Conservation (phyloP, 1,140 invertebrate genomes). For the Microplitis demolitor region DNA sequence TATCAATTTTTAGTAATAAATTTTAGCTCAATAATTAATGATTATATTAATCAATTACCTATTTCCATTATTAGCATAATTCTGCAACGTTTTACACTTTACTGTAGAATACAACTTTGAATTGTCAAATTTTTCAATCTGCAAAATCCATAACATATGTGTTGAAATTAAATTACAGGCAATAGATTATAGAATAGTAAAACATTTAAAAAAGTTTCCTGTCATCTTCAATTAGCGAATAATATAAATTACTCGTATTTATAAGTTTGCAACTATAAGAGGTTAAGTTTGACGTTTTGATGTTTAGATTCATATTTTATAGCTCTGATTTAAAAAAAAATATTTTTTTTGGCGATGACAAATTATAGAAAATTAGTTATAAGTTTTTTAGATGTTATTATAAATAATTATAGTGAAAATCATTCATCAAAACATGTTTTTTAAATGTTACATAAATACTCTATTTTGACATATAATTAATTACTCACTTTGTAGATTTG, state of each 20-base stretch:
- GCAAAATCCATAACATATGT: background rate
- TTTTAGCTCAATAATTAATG: background rate
- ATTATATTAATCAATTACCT: conserved; percentile 39
- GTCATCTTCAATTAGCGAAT: too few species aligned
- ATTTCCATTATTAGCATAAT: conserved; percentile 35
- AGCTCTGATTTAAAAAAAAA: too few species aligned
- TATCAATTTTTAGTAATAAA: background rate
- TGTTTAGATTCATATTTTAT: too few species aligned
- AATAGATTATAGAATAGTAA: too few species aligned
- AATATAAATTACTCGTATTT: too few species aligned
- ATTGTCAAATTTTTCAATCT: conserved; percentile 52
- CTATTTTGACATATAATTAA: background rate
- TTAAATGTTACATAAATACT: conserved; percentile 6
- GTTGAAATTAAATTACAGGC: background rate
- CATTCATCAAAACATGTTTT: background rate
- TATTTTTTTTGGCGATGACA: too few species aligned
- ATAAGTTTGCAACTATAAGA: background rate
- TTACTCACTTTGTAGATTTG: conserved; percentile 49
- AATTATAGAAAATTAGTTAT: too few species aligned
- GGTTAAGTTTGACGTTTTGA: background rate
- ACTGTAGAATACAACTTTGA: conserved; percentile 43
- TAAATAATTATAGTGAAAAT: background rate
- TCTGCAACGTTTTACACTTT: conserved; percentile 40
- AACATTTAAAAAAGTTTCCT: too few species aligned
- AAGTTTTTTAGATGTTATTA: too few species aligned